Conservation (phyloP, 2,113 vertebrate genomes). For the Bos javanicus region DNA sequence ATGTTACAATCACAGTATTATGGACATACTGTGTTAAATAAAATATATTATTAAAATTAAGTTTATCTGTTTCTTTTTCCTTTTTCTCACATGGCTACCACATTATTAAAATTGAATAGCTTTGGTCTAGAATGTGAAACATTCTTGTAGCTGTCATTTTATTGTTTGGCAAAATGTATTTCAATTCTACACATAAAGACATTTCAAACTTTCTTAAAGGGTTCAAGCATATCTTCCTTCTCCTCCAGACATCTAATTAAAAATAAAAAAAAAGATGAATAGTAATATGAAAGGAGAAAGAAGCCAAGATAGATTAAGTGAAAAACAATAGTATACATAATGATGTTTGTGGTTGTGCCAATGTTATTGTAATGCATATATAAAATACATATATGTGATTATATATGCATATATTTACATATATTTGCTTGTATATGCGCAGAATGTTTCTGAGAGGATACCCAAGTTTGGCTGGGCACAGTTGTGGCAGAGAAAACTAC, state of each 20-base stretch:
- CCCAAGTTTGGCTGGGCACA: not conserved
- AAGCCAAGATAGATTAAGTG: not conserved
- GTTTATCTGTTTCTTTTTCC: not conserved
- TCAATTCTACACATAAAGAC: not conserved
- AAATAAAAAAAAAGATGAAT: slow-evolving; percentile 39
- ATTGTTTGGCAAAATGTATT: not conserved
- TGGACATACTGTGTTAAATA: not conserved
- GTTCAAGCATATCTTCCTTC: not conserved
- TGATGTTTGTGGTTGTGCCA: not conserved
- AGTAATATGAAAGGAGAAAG: not conserved
- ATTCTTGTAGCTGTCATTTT: not conserved
- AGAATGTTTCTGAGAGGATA: not conserved
- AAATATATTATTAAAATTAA: slow-evolving; percentile 26
- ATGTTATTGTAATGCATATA: not conserved
- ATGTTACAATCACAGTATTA: not conserved
- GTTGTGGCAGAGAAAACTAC: not conserved
- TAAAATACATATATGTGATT: not conserved
- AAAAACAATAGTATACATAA: not conserved
- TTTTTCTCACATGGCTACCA: not conserved
- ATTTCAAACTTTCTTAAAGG: not conserved
- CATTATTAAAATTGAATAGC: not conserved
- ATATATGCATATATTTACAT: not conserved
- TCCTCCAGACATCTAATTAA: not conserved
- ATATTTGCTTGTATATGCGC: not conserved
- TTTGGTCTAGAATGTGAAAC: not conserved